Conservation (phyloP, 2,797 vertebrate genomes). For the Eremophila alpestris region DNA sequence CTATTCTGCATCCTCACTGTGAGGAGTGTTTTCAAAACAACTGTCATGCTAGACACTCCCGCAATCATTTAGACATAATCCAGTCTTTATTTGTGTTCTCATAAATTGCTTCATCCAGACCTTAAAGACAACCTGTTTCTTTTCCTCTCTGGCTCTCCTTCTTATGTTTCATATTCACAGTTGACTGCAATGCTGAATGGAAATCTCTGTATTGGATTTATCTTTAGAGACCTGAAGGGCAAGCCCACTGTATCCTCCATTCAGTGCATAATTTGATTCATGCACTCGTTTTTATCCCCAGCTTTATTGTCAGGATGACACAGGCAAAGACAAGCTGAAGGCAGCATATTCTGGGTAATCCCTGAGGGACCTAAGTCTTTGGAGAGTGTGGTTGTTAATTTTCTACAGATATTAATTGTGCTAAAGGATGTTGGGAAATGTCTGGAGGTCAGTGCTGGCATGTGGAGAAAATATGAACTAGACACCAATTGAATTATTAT, state of each 20-base stretch:
- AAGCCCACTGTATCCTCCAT: not conserved
- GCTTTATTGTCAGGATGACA: not conserved
- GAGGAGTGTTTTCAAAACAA: conserved; percentile 17
- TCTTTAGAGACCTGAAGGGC: not conserved
- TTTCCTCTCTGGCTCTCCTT: not conserved
- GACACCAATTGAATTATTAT: not conserved
- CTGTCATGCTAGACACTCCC: not conserved
- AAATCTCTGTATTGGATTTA: not conserved
- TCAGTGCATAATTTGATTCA: conserved; percentile 1
- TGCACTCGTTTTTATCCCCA: not conserved
- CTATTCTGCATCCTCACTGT: not conserved
- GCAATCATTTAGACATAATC: not conserved
- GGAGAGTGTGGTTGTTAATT: not conserved
- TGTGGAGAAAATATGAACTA: not conserved
- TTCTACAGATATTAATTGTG: not conserved
- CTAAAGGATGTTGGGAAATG: not conserved
- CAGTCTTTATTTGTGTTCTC: conserved; percentile 21
- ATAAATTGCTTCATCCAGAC: not conserved
- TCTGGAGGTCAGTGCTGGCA: not conserved
- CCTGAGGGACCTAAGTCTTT: not conserved
- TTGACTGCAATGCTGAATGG: not conserved
- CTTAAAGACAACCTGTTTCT: not conserved
- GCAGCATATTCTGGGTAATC: not conserved
- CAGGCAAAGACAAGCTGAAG: not conserved
- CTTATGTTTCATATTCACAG: not conserved